Percentiles rank a stretch among this genome's conserved stretches.
Evolutionary conservation across 2,797 vertebrate species (phyloP).

Genomic region (Zonotrichia albicollis): DNA sequence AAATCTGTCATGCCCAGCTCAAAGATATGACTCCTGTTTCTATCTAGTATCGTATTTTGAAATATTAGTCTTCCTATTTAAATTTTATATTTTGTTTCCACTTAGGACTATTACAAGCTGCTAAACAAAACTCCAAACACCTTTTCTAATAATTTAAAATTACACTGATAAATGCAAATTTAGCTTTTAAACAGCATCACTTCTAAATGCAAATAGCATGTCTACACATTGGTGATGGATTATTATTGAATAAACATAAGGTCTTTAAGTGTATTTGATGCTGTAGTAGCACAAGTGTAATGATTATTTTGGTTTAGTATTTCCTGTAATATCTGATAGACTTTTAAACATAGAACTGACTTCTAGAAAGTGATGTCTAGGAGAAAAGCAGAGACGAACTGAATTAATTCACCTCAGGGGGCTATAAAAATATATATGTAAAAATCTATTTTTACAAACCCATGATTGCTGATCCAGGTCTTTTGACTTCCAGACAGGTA

Average conservation of each 20-base stretch:
- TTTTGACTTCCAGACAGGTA: background rate
- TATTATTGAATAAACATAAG: conserved; percentile 55
- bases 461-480: background rate
- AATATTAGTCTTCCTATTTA: conserved; percentile 32
- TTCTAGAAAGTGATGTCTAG: background rate
- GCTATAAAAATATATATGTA: background rate
- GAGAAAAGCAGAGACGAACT: background rate
- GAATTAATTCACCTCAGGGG: background rate
- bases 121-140: conserved; percentile 31
- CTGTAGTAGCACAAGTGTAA: background rate
- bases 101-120: conserved; percentile 36
- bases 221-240: conserved; percentile 3
- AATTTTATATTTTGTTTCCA: conserved; percentile 53
- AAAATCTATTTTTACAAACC: background rate
- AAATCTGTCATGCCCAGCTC: background rate
- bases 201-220: conserved; percentile 18
- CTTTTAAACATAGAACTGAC: background rate
- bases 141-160: conserved; percentile 51
- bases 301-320: background rate
- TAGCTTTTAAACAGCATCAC: background rate
- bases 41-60: background rate
- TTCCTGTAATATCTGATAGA: background rate
- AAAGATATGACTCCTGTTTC: background rate
- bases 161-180: conserved; percentile 45
- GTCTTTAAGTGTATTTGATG: background rate